Conservation (phyloP, 2,113 vertebrate genomes). For the Scalopus aquaticus region DNA sequence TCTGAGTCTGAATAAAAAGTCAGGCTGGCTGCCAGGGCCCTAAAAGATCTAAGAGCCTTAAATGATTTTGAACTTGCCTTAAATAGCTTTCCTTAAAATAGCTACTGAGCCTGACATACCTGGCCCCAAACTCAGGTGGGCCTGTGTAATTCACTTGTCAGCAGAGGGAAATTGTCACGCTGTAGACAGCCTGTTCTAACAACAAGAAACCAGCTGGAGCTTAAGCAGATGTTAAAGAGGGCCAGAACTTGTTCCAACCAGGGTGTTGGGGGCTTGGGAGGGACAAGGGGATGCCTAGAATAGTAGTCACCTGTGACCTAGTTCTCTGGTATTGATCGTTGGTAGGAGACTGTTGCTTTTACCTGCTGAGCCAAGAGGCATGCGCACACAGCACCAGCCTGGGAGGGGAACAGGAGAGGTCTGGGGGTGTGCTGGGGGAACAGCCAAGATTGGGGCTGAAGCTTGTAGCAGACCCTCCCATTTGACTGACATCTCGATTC, state of each 20-base stretch:
- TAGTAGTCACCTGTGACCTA: not conserved
- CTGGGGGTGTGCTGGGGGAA: not conserved
- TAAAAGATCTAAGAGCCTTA: slow-evolving; percentile 1
- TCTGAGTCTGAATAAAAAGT: slow-evolving; percentile 33
- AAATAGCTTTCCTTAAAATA: slow-evolving; percentile 64
- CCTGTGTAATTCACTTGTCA: not conserved
- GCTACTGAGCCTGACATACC: not conserved
- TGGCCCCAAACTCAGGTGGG: slow-evolving; percentile 47
- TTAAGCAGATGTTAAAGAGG: not conserved
- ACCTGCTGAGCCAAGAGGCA: not conserved
- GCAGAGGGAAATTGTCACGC: not conserved
- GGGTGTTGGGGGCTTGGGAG: not conserved
- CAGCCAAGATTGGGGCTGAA: not conserved
- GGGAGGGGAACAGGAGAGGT: not conserved
- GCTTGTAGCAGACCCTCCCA: not conserved
- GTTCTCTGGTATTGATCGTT: not conserved
- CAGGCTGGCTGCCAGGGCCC: slow-evolving; percentile 50
- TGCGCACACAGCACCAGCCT: not conserved
- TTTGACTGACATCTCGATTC: not conserved
- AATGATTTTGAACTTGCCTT: slow-evolving; percentile 41
- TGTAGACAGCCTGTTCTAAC: not conserved
- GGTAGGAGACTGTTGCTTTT: not conserved
- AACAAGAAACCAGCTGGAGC: not conserved
- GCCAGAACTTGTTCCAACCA: not conserved
- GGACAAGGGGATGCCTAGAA: not conserved